Percentiles rank a stretch among this genome's conserved stretches.
Evolutionary conservation across 2,113 vertebrate species (phyloP).

Genomic region (Chloebia gouldiae): DNA sequence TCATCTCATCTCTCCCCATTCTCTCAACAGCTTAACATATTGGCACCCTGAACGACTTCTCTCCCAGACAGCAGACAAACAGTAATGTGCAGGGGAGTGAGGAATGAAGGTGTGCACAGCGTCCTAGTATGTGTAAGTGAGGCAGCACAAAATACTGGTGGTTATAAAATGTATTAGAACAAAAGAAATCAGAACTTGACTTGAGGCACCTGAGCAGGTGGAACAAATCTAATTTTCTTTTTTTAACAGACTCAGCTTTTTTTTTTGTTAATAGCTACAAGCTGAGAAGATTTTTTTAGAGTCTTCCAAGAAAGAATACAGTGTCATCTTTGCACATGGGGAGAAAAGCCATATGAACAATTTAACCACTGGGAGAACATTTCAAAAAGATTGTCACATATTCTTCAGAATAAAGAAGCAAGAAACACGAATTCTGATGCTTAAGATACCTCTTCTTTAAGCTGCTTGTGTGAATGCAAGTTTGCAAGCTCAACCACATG

Average conservation of each 20-base stretch:
- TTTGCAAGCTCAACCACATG: neutral
- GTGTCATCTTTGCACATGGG: neutral
- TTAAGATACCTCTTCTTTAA: neutral
- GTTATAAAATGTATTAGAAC: neutral
- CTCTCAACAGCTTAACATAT: constrained; percentile 47
- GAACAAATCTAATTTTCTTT: neutral
- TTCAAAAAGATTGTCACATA: neutral
- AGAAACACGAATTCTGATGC: neutral
- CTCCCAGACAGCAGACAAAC: constrained; percentile 31
- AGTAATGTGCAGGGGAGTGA: neutral
- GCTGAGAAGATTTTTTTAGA: neutral
- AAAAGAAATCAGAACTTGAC: neutral
- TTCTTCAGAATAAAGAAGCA: neutral
- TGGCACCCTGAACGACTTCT: constrained; percentile 5
- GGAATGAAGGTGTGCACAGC: neutral
- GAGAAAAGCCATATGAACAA: neutral
- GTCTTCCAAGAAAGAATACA: neutral
- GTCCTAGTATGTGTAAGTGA: neutral
- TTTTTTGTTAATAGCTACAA: neutral
- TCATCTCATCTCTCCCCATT: constrained; percentile 43
- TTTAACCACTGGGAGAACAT: neutral
- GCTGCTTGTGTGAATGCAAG: neutral
- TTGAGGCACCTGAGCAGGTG: neutral
- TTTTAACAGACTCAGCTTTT: neutral
- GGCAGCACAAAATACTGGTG: neutral